phyloP scores from a whole-genome alignment of 2,113 vertebrate species.

The Setophaga kirtlandii region DNA sequence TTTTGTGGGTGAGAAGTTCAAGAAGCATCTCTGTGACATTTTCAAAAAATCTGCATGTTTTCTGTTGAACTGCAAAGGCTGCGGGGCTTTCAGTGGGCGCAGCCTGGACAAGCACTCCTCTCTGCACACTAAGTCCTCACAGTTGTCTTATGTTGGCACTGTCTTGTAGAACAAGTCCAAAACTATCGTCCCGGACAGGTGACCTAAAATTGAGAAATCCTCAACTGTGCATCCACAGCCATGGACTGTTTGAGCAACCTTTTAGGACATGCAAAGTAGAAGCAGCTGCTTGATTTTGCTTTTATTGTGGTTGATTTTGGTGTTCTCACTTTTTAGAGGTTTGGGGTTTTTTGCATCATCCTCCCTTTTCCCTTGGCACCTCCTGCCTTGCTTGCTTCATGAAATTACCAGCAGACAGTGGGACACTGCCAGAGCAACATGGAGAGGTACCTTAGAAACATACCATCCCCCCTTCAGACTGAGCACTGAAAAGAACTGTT shows the following conservation, averaged over 20 bases:
- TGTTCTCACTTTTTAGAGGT: not conserved
- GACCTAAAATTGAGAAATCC: not conserved
- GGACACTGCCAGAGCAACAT: rapidly evolving
- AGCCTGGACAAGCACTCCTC: not conserved
- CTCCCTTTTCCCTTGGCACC: not conserved
- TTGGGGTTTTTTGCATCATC: not conserved
- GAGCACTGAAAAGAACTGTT: not conserved
- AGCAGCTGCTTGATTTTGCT: not conserved
- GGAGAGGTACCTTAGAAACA: not conserved
- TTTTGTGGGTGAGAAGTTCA: conserved; percentile 89
- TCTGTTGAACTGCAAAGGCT: not conserved
- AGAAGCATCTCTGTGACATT: conserved; percentile 49
- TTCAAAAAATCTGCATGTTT: not conserved
- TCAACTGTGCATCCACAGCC: not conserved
- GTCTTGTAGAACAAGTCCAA: not conserved
- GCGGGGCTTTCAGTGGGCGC: not conserved
- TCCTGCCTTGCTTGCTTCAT: not conserved
- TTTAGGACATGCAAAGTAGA: not conserved
- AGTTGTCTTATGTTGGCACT: not conserved
- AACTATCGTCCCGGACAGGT: not conserved
- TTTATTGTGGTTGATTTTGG: not conserved
- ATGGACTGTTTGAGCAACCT: not conserved
- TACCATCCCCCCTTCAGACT: not conserved
- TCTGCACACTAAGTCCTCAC: not conserved
- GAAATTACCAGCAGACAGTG: not conserved